phyloP scores from a whole-genome alignment of 1,140 invertebrate species.

The Dinothrombium tinctorium region DNA sequence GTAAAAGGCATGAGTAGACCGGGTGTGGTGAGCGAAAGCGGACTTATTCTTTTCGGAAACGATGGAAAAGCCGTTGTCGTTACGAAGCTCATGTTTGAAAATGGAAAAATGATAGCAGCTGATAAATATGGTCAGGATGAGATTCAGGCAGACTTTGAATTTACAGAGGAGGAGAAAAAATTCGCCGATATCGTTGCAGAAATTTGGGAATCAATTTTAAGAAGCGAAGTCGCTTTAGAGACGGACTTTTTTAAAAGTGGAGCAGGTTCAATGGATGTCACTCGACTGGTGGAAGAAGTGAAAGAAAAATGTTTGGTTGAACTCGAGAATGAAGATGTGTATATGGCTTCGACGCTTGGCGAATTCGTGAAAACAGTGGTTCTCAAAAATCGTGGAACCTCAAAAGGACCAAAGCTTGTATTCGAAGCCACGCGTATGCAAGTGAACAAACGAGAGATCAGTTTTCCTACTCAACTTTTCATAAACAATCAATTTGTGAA shows the following conservation, averaged over 20 bases:
- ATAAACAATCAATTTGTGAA: conserved; percentile 75
- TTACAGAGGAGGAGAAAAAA: conserved; percentile 48
- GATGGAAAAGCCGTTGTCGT: conserved; percentile 43
- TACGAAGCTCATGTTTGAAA: conserved; percentile 2
- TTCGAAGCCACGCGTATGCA: conserved; percentile 47
- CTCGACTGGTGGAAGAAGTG: conserved; percentile 71
- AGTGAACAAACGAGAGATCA: conserved; percentile 57
- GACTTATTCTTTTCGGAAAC: conserved; percentile 48
- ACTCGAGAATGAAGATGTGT: conserved; percentile 69
- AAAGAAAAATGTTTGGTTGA: conserved; percentile 38
- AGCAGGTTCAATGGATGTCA: conserved; percentile 87
- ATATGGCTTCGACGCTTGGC: conserved; percentile 66
- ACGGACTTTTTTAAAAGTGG: conserved; percentile 80
- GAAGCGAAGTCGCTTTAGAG: conserved; percentile 41
- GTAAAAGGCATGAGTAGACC: conserved; percentile 30
- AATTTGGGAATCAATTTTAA: conserved; percentile 67
- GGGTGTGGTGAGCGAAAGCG: conserved; percentile 47
- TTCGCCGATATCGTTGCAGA: conserved; percentile 29
- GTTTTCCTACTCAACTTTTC: conserved; percentile 62
- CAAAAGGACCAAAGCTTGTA: conserved; percentile 25
- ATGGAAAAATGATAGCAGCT: conserved; percentile 56
- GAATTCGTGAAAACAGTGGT: conserved; percentile 48
- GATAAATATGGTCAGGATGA: conserved; percentile 40
- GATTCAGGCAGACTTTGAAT: conserved; percentile 16
- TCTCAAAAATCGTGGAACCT: conserved; percentile 30